Evolutionary conservation across 1,140 invertebrate species (phyloP).

Genomic region (Drosophila pachea): DNA sequence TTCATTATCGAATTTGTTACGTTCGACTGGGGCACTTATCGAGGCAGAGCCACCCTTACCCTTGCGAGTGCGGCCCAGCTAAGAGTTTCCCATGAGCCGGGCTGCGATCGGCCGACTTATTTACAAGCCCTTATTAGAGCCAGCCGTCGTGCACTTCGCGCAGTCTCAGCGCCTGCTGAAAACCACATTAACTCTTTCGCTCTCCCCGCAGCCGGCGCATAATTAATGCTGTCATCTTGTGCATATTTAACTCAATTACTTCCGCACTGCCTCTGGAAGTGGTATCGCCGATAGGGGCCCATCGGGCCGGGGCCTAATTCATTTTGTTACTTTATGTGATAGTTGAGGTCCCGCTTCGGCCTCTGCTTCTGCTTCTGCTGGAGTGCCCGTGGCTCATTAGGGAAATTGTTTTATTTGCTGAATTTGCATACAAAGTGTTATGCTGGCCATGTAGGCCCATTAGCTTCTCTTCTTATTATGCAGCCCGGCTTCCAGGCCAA

Average conservation of each 20-base stretch:
- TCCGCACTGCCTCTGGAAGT: slow-evolving; percentile 65
- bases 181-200: slow-evolving; percentile 71
- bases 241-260: slow-evolving; percentile 77
- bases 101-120: slow-evolving; percentile 51
- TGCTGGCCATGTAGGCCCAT: slow-evolving; percentile 66
- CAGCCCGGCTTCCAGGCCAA: neutral
- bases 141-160: slow-evolving; percentile 20
- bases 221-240: slow-evolving; percentile 77
- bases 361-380: slow-evolving; percentile 38
- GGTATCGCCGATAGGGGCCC: slow-evolving; percentile 61
- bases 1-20: slow-evolving; percentile 76
- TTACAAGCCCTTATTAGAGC: slow-evolving; percentile 51
- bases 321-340: slow-evolving; percentile 72
- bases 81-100: slow-evolving; percentile 55
- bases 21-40: slow-evolving; percentile 52
- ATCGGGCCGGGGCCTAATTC: slow-evolving; percentile 69
- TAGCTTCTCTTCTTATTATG: slow-evolving; percentile 35
- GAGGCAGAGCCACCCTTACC: slow-evolving; percentile 44
- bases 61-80: slow-evolving; percentile 20
- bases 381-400: slow-evolving; percentile 67
- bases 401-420: slow-evolving; percentile 74
- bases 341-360: slow-evolving; percentile 54
- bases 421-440: slow-evolving; percentile 75
- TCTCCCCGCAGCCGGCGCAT: slow-evolving; percentile 44
- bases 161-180: slow-evolving; percentile 34